phyloP scores from a whole-genome alignment of 2,113 vertebrate genomes.

The Caranx melampygus region DNA sequence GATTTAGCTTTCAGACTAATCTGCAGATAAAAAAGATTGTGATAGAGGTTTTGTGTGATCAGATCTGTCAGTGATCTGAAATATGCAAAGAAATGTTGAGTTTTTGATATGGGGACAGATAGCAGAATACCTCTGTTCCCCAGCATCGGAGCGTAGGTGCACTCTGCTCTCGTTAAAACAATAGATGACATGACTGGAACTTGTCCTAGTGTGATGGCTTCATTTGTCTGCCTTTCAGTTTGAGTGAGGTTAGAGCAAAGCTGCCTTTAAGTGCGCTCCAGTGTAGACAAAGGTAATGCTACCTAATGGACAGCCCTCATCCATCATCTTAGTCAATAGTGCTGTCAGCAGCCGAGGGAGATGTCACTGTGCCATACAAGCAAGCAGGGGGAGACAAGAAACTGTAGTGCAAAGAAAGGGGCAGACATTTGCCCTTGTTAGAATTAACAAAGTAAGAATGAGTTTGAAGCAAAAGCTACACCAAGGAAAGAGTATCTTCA shows the following conservation, averaged over 20 bases:
- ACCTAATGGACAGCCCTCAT: conserved; percentile 83
- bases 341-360: conserved; percentile 79
- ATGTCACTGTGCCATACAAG: conserved; percentile 73
- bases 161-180: conserved; percentile 49
- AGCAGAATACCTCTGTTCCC: conserved; percentile 8
- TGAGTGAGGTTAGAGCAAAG: conserved; percentile 82
- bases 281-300: conserved; percentile 80
- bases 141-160: conserved; percentile 6
- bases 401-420: conserved; percentile 45
- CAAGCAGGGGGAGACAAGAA: conserved; percentile 58
- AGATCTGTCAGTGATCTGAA: conserved; percentile 10
- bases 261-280: conserved; percentile 75
- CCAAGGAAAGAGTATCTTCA: not conserved
- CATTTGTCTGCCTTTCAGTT: conserved; percentile 80
- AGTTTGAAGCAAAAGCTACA: conserved; percentile 16
- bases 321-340: conserved; percentile 80
- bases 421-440: conserved; percentile 56
- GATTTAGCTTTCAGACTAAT: not conserved
- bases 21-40: not conserved
- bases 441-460: conserved; percentile 50
- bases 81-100: conserved; percentile 15
- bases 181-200: conserved; percentile 58
- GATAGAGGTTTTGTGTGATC: not conserved
- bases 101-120: conserved; percentile 40
- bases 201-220: conserved; percentile 74